Evolutionary conservation across 2,797 vertebrate genomes (phyloP), one percentile per base, ranked within the genome.

Genomic region (Pitangus sulphuratus): DNA sequence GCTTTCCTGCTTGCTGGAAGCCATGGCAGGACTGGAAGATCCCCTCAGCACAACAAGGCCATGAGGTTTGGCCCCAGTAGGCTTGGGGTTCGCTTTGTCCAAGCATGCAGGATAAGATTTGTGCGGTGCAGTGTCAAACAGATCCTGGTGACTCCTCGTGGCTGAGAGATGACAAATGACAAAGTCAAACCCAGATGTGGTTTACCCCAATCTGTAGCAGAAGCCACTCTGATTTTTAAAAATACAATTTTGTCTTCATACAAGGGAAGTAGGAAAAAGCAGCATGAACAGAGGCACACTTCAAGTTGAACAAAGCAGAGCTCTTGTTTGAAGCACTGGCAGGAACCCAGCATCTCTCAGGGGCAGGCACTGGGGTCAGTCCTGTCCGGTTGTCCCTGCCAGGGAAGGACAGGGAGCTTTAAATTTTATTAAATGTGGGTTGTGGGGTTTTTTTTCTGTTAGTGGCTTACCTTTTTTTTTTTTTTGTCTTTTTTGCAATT

Each of bases 281-380:
- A 77, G 82, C 42, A 65, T 1, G 12, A 82, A 81, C 33, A 69
- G 81, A 78, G 47, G 69, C 44, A 75, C 15, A 14, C 74, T 65
- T 91, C 1, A 30, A 60, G 69, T 66, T 53, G 31, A 95, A 89
- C 58, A 92, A 81, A 93, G 89, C 35, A 66, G 37, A 85, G 35
- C 45, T 80, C 72, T 74, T 84, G 33, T 94, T 24, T 91, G 79
- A 87, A 94, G 79, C 37, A 33, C 70, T 89, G 70, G 79, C 89
- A 85, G 50, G 57, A 85, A 22, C 39, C 79, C 68, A 94, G 45
- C 60, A 47, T 68, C 35, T 68, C 51, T 85, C 81, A 77, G 60
- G 74, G 80, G 26, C 56, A 57, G 53, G 50, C 78, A 57, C 11
- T 60, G 33, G 64, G 75, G 86, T 92, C 91, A 84, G 65, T 66